Conservation (phyloP, 2,113 vertebrate species). For the Leptodactylus fuscus region DNA sequence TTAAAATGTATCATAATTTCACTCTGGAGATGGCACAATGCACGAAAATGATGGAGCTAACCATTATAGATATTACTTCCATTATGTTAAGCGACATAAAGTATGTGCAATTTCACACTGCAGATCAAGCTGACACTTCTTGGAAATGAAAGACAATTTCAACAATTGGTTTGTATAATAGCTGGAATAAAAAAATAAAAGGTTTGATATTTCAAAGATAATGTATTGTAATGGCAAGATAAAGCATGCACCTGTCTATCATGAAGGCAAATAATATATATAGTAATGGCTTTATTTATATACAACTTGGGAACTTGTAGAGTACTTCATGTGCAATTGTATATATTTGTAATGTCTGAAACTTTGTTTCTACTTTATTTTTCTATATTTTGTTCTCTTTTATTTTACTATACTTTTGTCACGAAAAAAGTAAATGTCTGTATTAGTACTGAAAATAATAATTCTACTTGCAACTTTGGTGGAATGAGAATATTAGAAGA, state of each 20-base stretch:
- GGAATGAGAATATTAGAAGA: too few species aligned
- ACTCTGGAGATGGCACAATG: slow-evolving; percentile 14
- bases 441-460: not conserved
- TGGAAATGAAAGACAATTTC: slow-evolving; percentile 42
- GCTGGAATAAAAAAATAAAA: slow-evolving; percentile 31
- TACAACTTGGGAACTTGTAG: not conserved
- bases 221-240: slow-evolving; percentile 30
- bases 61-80: slow-evolving; percentile 38
- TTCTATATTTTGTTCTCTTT: not conserved
- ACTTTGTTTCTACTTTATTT: not conserved
- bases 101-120: slow-evolving; percentile 29
- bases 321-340: not conserved
- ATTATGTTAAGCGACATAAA: slow-evolving; percentile 41
- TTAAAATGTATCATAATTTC: slow-evolving; percentile 5
- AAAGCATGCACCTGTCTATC: slow-evolving; percentile 3
- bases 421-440: not conserved
- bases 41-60: slow-evolving; percentile 12
- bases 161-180: slow-evolving; percentile 46
- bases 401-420: not conserved
- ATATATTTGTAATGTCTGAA: not conserved
- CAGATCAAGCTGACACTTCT: slow-evolving; percentile 49
- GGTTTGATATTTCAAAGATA: slow-evolving; percentile 33
- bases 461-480: too few species aligned
- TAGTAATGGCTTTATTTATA: slow-evolving; percentile 11
- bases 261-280: slow-evolving; percentile 10